Conservation (phyloP, 2,797 vertebrate genomes). For the Tapera naevia region DNA sequence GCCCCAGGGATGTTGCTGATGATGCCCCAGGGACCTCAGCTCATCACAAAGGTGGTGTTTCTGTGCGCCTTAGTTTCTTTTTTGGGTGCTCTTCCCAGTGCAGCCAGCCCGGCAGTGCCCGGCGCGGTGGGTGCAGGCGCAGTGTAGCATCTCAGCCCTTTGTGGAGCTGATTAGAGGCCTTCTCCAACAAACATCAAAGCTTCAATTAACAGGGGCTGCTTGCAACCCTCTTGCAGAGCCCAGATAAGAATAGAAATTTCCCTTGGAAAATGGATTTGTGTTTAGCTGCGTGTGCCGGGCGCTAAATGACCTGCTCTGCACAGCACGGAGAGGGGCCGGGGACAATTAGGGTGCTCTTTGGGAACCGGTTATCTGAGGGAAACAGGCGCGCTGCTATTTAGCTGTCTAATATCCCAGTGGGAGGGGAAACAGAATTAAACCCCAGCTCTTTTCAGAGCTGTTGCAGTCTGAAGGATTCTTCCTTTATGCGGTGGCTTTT, state of each 20-base stretch:
- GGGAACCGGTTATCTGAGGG: conserved; percentile 79
- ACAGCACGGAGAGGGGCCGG: conserved; percentile 64
- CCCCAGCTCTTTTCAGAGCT: conserved; percentile 43
- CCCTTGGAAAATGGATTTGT: conserved; percentile 79
- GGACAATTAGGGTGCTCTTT: conserved; percentile 77
- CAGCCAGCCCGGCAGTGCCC: not conserved
- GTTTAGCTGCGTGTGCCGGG: conserved; percentile 72
- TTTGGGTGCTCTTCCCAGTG: accelerated
- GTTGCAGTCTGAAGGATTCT: conserved; percentile 21
- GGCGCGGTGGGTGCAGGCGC: not conserved
- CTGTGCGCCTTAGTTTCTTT: accelerated
- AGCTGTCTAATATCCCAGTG: conserved; percentile 75
- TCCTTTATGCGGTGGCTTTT: conserved; percentile 2
- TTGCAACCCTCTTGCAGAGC: conserved; percentile 78
- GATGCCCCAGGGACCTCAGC: not conserved
- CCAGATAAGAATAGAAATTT: conserved; percentile 82
- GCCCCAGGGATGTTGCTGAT: not conserved
- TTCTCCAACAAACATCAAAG: conserved; percentile 75
- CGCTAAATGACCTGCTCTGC: conserved; percentile 75
- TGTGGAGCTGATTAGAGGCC: conserved; percentile 66
- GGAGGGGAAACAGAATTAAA: conserved; percentile 66
- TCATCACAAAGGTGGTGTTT: accelerated
- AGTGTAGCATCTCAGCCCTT: not conserved
- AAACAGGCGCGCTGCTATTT: conserved; percentile 75
- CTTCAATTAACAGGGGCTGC: conserved; percentile 76